phyloP scores from a whole-genome alignment of 1,140 invertebrate genomes.

The Vanessa tameamea region DNA sequence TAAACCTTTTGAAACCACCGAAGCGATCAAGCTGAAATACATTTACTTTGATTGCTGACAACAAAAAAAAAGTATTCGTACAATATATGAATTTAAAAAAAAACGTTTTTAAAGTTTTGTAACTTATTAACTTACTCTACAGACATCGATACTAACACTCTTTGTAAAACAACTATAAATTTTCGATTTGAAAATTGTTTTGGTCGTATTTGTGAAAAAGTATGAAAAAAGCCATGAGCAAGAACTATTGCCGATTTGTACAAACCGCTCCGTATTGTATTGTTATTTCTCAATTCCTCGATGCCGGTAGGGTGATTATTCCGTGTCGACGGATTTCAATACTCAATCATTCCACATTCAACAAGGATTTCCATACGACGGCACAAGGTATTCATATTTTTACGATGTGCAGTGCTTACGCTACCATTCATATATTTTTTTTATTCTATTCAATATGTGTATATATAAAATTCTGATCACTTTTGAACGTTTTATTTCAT shows the following conservation, averaged over 20 bases:
- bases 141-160: no score
- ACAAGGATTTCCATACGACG: slow-evolving; percentile 15
- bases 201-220: not conserved
- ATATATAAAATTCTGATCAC: not conserved
- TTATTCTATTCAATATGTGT: not conserved
- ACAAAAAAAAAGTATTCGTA: no score
- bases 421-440: slow-evolving; percentile 11
- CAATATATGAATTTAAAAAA: no score
- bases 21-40: no score
- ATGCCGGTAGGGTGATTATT: slow-evolving; percentile 34
- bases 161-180: no score
- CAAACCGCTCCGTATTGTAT: slow-evolving; percentile 19
- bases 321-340: slow-evolving; percentile 41
- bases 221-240: not conserved
- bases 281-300: slow-evolving; percentile 24
- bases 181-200: not conserved
- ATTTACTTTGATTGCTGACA: no score
- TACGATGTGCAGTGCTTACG: slow-evolving; percentile 13
- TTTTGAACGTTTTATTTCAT: not conserved
- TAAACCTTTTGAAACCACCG: no score
- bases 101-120: no score
- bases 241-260: slow-evolving; percentile 8
- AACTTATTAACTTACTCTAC: no score
- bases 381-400: slow-evolving; percentile 24
- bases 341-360: slow-evolving; percentile 43